phyloP scores from a whole-genome alignment of 92 coral and sea anemone genomes.

The Siderastrea radians region DNA sequence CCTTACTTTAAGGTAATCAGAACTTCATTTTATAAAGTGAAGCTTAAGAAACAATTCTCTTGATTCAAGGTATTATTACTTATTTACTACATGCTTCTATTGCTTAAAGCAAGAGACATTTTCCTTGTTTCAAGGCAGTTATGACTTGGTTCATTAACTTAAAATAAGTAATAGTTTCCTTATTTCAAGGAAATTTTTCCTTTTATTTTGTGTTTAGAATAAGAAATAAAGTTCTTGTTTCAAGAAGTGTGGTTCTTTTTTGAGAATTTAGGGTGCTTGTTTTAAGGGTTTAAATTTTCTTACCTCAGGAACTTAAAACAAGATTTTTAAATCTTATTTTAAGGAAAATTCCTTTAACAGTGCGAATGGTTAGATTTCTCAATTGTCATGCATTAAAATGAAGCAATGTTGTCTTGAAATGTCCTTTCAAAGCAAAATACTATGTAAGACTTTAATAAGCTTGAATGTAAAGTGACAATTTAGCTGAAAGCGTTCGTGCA shows the following conservation, averaged over 20 bases:
- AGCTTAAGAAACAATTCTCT: not conserved
- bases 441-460: no score
- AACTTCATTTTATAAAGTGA: not conserved
- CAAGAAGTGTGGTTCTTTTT: slow-evolving; percentile 20
- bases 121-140: not conserved
- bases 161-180: slow-evolving; percentile 8
- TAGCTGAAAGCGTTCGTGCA: no score
- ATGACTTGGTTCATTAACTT: not conserved
- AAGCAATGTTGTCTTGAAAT: no score
- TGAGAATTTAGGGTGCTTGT: slow-evolving; percentile 10
- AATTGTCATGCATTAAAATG: no score
- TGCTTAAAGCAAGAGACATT: slow-evolving; percentile 1
- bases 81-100: not conserved
- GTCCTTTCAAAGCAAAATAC: no score
- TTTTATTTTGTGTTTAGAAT: not conserved
- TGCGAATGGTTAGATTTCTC: no score
- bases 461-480: no score
- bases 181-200: slow-evolving; percentile 6
- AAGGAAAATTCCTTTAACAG: slow-evolving; percentile 15
- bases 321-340: slow-evolving; percentile 31
- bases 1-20: not conserved
- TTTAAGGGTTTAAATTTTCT: slow-evolving; percentile 23
- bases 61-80: slow-evolving; percentile 13
- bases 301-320: slow-evolving; percentile 39
- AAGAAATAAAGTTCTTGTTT: slow-evolving; percentile 28